These are phyloP conservation scores for Selene dorsalis DNA, from an alignment of 2,797 vertebrate genomes.

Conservation along the genomic window DNA sequence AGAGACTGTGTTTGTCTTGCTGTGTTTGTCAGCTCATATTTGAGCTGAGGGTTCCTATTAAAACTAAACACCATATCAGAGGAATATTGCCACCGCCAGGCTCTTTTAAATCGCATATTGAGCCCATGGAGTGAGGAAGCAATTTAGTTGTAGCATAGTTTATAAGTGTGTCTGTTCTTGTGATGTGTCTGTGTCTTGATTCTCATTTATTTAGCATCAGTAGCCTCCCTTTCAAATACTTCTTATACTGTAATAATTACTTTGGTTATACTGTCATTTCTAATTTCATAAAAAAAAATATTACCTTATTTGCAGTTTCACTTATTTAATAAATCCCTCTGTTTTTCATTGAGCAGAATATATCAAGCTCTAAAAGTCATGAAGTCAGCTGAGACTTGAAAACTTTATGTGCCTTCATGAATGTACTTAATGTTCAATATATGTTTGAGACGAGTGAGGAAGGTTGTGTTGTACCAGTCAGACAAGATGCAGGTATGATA, in stretches of 20 bases:
- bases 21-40: constrained; percentile 86
- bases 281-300: constrained; percentile 64
- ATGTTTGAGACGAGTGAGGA: background rate
- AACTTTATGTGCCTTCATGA: constrained; percentile 4
- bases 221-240: constrained; percentile 51
- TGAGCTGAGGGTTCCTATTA: constrained; percentile 85
- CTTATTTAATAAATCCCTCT: constrained; percentile 55
- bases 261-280: constrained; percentile 63
- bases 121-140: constrained; percentile 79
- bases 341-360: constrained; percentile 35
- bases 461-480: background rate
- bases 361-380: constrained; percentile 31
- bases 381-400: constrained; percentile 23
- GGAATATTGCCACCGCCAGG: constrained; percentile 84
- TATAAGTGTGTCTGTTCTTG: constrained; percentile 75
- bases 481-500: background rate
- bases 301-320: constrained; percentile 56
- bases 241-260: constrained; percentile 72
- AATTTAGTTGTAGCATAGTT: constrained; percentile 82
- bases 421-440: constrained; percentile 8
- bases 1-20: constrained; percentile 88
- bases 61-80: constrained; percentile 88
- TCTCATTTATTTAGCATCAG: constrained; percentile 75
- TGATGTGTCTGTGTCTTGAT: constrained; percentile 75
- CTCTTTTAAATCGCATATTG: constrained; percentile 82